Conservation (phyloP, 2,888 invertebrate species). For the Microplitis manilae region DNA sequence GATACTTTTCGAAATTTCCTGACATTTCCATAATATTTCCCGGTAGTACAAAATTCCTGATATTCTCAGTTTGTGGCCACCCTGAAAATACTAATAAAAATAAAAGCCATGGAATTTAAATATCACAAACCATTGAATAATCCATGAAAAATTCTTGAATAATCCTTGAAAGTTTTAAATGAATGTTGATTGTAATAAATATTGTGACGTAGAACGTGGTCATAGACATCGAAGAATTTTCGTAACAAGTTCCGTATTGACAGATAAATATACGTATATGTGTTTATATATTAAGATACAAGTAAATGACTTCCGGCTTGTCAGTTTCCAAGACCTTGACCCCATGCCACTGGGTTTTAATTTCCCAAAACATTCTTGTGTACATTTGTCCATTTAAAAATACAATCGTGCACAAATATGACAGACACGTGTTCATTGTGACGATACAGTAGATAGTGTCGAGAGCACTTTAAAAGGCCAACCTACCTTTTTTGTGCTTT, state of each 20-base stretch:
- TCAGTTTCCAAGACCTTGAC: constrained; percentile 49
- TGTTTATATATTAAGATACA: neutral
- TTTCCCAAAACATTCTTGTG: constrained; percentile 24
- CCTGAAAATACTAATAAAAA: no score
- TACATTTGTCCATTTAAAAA: constrained; percentile 23
- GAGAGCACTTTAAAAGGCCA: constrained; percentile 36
- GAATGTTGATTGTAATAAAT: neutral
- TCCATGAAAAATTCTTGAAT: constrained; percentile 11
- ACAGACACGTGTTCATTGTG: constrained; percentile 20
- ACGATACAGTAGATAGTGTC: constrained; percentile 16
- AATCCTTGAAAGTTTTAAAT: neutral
- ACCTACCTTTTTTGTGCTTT: constrained; percentile 93
- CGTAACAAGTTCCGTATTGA: neutral
- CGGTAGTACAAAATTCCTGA: no score
- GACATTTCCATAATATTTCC: no score
- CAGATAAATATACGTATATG: neutral
- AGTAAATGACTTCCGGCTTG: constrained; percentile 42
- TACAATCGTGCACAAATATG: constrained; percentile 18
- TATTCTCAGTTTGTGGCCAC: no score
- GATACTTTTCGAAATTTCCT: no score
- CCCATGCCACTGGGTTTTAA: constrained; percentile 41
- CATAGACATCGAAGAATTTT: constrained; percentile 26
- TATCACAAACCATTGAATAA: constrained; percentile 29
- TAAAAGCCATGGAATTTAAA: neutral
- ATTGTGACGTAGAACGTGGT: constrained; percentile 16